Conservation (phyloP, 2,113 vertebrate genomes). For the Tonatia bakeri region DNA sequence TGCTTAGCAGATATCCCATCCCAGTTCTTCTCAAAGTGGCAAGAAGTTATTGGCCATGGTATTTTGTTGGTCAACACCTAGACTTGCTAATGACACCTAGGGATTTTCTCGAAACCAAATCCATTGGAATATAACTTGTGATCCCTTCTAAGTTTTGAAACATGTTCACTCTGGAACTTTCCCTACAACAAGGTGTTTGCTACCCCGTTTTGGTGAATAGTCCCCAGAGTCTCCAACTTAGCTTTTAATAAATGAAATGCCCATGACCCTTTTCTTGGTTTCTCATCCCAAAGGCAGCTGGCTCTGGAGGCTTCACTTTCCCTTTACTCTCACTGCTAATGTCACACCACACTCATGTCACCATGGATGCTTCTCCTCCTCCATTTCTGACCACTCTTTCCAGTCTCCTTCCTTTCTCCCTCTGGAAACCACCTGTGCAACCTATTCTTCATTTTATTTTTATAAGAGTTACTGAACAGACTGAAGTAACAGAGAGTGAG, state of each 20-base stretch:
- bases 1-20: neutral
- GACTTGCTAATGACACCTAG: neutral
- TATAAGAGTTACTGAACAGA: neutral
- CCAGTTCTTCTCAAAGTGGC: neutral
- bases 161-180: neutral
- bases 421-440: constrained; percentile 40
- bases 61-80: neutral
- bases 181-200: neutral
- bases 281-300: neutral
- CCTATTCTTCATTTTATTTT: constrained; percentile 14
- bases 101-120: neutral
- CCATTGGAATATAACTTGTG: neutral
- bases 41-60: neutral
- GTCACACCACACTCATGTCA: neutral
- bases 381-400: neutral
- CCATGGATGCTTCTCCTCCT: neutral
- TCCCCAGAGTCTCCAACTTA: neutral
- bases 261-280: too few species aligned
- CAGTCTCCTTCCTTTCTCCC: neutral
- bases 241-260: neutral
- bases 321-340: neutral
- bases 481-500: constrained; percentile 7
- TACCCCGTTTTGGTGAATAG: neutral
- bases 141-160: neutral
- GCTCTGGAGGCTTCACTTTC: neutral